phyloP scores from a whole-genome alignment of 2,797 vertebrate species.

The Falco columbarius region DNA sequence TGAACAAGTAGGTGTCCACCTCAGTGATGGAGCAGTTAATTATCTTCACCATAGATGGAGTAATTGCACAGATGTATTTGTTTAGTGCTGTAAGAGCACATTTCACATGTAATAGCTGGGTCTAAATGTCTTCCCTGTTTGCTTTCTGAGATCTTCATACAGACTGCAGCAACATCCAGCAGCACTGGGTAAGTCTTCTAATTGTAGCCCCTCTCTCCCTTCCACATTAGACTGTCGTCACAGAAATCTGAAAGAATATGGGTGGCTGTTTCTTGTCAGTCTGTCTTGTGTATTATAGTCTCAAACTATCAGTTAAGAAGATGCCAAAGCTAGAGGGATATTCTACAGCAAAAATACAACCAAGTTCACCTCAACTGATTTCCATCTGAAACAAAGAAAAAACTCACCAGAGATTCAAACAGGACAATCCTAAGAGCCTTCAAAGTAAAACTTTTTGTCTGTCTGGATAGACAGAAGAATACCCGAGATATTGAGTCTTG shows the following conservation, averaged over 20 bases:
- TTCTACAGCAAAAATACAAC: background rate
- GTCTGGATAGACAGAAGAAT: background rate
- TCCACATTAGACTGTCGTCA: background rate
- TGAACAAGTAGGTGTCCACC: background rate
- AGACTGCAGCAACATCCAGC: background rate
- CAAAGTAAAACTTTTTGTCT: background rate
- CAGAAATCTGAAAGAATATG: background rate
- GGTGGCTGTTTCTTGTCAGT: background rate
- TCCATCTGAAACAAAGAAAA: background rate
- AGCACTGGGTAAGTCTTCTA: background rate
- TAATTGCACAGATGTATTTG: background rate
- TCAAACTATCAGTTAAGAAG: background rate
- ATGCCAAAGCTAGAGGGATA: background rate
- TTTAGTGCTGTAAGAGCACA: background rate
- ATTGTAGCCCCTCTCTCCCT: background rate
- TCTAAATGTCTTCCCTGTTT: background rate
- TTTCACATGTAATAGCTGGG: background rate
- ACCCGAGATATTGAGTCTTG: background rate
- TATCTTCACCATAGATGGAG: background rate
- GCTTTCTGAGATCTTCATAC: background rate
- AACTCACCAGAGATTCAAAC: background rate
- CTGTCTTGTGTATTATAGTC: background rate
- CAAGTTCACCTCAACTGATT: background rate
- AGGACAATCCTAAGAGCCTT: background rate
- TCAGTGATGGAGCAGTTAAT: background rate